Percentiles rank a stretch among this genome's conserved stretches.
Conservation (phyloP, 2,888 invertebrate genomes). For the Cactoblastis cactorum region DNA sequence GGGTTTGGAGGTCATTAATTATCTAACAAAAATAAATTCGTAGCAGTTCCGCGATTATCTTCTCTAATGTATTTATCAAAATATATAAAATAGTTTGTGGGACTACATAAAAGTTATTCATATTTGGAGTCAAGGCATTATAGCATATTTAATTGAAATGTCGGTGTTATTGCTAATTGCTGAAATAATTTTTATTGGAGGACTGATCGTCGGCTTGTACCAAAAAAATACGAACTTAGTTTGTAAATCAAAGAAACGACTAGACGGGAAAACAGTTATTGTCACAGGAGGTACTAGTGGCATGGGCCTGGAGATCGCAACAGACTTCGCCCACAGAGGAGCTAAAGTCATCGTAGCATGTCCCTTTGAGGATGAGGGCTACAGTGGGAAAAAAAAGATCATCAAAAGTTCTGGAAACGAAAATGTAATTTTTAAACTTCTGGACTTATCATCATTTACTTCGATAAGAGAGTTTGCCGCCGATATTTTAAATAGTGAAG, state of each 20-base stretch:
- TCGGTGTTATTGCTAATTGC: constrained; percentile 37
- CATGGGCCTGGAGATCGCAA: constrained; percentile 63
- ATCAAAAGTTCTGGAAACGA: constrained; percentile 82
- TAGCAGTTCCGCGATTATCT: background rate
- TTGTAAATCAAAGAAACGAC: constrained; percentile 58
- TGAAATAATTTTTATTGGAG: constrained; percentile 38
- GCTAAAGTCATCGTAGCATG: constrained; percentile 66
- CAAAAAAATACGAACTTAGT: constrained; percentile 63
- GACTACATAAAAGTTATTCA: background rate
- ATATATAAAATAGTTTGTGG: background rate
- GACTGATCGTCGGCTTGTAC: constrained; percentile 52
- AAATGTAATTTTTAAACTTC: constrained; percentile 83
- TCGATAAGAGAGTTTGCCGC: constrained; percentile 90
- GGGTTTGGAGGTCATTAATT: constrained; percentile 3
- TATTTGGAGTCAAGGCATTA: no score
- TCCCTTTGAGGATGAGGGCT: constrained; percentile 59
- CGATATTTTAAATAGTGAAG: constrained; percentile 85
- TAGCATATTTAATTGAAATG: constrained; percentile 29
- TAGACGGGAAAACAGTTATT: constrained; percentile 56
- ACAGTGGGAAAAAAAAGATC: constrained; percentile 77
- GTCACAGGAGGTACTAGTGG: constrained; percentile 67
- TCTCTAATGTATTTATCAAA: background rate
- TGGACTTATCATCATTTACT: constrained; percentile 86
- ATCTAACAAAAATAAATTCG: constrained; percentile 19
- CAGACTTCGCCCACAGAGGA: constrained; percentile 60